Base-by-base conservation (phyloP, 2,888 invertebrate species). In the Drosophila seclusa region DNA sequence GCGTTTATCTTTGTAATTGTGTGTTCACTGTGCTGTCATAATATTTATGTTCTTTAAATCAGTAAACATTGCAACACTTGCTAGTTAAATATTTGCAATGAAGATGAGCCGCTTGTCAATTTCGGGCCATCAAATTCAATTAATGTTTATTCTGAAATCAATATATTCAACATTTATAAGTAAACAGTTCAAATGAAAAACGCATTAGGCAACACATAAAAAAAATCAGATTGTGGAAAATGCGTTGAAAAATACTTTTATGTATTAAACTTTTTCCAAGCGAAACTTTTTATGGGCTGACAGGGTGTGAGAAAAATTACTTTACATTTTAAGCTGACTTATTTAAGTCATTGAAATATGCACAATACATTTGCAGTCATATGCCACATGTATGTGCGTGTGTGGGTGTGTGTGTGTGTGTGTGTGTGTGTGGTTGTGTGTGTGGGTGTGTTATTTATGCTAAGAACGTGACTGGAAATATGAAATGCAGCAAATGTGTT, bases 391-490 rank as follows among this genome's bases (percentile, higher is more conserved):
- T 11, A 18, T 24, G 29, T 45, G 34, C 24, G 42, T 61, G 58
- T 62, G 55, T 64, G 63, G 40, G 54, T 62, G 45, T 55, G 13
- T 34, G 40, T 66, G 53, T 45, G 52, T 24, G 65, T 66, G 63
- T 60, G 74, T 64, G 42, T n/a, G 42, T 61, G 58, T 62, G 55
- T 64, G 63, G 40, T 52, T 62, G 45, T 55, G 13, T 34, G 40
- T 66, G 53, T 45, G 52, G n/a, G 65, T 66, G 63, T 62, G 80
- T 81, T 89, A 90, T 91, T 90, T 91, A 91, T 91, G 91, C 78
- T 80, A 38, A 59, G 82, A 86, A 91, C 91, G 91, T 91, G 91
- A 91, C 91, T 89, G 61, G 90, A 91, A 91, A 90, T 91, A 89
- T 87, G 86, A 90, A 90, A 87, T 84, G 84, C 84, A 86, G 82